A percentile compares a stretch with the other conserved stretches of the same genome.
Conservation (phyloP, 2,797 vertebrate species). For the Chelidonichthys spinosus region DNA sequence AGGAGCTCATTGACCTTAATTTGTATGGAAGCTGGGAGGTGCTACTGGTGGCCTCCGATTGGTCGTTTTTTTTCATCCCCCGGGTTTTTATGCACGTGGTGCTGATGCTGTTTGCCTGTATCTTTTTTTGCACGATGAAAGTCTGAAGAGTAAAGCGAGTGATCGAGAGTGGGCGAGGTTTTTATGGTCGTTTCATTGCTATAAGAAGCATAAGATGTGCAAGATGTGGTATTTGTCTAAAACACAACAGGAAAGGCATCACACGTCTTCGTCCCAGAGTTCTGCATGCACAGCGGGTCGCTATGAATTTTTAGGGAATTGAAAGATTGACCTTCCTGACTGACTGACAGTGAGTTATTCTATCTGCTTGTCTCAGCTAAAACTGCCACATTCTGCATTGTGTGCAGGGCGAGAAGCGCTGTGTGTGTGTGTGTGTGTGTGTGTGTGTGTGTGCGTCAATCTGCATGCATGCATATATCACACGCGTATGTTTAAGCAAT, state of each 20-base stretch:
- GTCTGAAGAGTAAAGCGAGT: background rate
- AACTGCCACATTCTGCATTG: slow-evolving; percentile 53
- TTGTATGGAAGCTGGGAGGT: background rate
- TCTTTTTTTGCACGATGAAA: background rate
- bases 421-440: slow-evolving; percentile 11
- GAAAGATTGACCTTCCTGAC: slow-evolving; percentile 50
- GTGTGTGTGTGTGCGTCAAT: background rate
- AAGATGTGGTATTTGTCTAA: background rate
- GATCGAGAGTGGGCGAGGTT: background rate
- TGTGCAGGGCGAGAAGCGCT: slow-evolving; percentile 30
- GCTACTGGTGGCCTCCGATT: background rate
- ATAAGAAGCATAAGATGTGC: background rate
- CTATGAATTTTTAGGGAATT: slow-evolving; percentile 16
- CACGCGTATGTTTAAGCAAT: too few relatives aligned
- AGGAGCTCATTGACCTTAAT: background rate
- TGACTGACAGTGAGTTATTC: slow-evolving; percentile 67
- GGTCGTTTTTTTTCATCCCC: background rate
- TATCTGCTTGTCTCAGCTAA: slow-evolving; percentile 71
- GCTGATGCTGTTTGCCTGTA: background rate
- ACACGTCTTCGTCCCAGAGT: background rate
- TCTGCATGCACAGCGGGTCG: slow-evolving; percentile 31
- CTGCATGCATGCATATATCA: background rate
- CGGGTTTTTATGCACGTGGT: too few relatives aligned
- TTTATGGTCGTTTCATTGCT: background rate
- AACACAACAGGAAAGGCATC: slow-evolving; percentile 13